phyloP scores from a whole-genome alignment of 2,113 vertebrate genomes.

The Cariama cristata region DNA sequence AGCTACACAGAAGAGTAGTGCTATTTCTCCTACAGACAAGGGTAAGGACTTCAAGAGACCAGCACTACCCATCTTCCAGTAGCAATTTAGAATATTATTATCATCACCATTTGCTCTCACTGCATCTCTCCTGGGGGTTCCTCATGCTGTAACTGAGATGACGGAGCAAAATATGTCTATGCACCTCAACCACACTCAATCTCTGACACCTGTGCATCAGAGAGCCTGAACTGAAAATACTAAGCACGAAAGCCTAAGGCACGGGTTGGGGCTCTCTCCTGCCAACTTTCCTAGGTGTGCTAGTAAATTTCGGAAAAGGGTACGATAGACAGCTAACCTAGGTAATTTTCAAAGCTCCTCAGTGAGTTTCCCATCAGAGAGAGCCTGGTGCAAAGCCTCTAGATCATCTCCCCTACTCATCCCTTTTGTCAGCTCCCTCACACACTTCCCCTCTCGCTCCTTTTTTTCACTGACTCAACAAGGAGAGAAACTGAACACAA shows the following conservation, averaged over 20 bases:
- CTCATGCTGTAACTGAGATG: neutral
- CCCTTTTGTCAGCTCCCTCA: neutral
- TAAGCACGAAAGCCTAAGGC: neutral
- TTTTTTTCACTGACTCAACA: neutral
- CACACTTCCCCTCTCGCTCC: neutral
- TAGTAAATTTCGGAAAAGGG: neutral
- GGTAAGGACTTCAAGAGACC: neutral
- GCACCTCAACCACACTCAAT: neutral
- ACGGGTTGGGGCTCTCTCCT: neutral
- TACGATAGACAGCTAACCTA: neutral
- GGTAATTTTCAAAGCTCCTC: neutral
- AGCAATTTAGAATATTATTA: neutral
- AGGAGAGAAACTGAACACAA: neutral
- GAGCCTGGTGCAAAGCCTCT: neutral
- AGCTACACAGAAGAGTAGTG: neutral
- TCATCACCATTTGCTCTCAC: neutral
- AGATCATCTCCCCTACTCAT: neutral
- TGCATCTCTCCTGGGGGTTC: neutral
- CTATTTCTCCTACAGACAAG: neutral
- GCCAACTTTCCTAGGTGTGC: accelerated
- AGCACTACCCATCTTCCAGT: neutral
- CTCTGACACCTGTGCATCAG: neutral
- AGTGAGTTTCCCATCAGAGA: neutral
- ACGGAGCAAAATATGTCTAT: neutral
- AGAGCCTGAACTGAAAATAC: neutral